Evolutionary conservation across 1,140 invertebrate species (phyloP).

Genomic region (Acromyrmex heyeri): DNA sequence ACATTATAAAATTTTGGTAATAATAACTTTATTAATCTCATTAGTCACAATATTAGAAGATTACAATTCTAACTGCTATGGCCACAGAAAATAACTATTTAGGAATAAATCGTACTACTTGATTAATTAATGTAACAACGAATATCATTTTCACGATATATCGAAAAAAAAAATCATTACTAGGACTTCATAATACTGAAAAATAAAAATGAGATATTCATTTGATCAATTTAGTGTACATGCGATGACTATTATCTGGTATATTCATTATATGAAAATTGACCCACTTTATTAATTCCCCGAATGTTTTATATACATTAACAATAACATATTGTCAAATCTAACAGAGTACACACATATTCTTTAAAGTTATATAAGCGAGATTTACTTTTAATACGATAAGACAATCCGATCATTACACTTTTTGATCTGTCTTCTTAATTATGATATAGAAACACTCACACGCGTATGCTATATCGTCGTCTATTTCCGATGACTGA

Average conservation of each 20-base stretch:
- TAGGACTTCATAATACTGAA: slow-evolving; percentile 1
- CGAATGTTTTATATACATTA: slow-evolving; percentile 37
- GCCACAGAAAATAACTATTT: slow-evolving; percentile 46
- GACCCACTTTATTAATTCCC: slow-evolving; percentile 24
- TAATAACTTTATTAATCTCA: slow-evolving; percentile 40
- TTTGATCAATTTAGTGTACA: background rate
- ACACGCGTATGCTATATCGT: slow-evolving; percentile 20
- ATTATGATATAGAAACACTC: slow-evolving; percentile 22
- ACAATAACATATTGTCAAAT: slow-evolving; percentile 49
- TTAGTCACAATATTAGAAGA: slow-evolving; percentile 53
- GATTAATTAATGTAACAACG: slow-evolving; percentile 14
- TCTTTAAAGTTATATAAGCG: background rate
- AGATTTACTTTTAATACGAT: slow-evolving; percentile 7
- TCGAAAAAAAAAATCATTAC: background rate
- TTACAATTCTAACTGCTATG: slow-evolving; percentile 53
- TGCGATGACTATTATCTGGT: background rate
- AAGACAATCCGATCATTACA: background rate
- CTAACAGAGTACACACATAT: slow-evolving; percentile 23
- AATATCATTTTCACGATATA: background rate
- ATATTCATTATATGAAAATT: slow-evolving; percentile 29
- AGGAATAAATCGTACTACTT: slow-evolving; percentile 23
- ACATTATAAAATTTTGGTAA: slow-evolving; percentile 8
- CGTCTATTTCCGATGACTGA: background rate
- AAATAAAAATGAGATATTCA: background rate
- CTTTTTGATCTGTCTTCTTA: background rate